phyloP scores from a whole-genome alignment of 2,888 invertebrate species.

The Leptinotarsa peninsularis region DNA sequence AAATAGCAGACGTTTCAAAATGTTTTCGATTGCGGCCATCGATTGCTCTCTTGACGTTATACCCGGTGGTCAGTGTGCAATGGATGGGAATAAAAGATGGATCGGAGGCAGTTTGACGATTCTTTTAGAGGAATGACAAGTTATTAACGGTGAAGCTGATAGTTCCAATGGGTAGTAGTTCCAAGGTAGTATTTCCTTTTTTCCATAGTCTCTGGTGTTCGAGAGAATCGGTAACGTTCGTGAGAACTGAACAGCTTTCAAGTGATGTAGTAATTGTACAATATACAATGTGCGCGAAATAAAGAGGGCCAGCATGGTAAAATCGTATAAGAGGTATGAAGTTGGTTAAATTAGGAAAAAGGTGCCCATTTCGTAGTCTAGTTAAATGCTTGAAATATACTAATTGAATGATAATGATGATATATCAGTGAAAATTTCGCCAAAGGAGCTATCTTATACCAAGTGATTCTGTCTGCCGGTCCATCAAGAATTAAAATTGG shows the following conservation, averaged over 20 bases:
- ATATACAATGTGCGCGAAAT: too few species aligned
- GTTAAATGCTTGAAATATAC: too few species aligned
- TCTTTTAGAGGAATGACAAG: neutral
- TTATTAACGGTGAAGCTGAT: neutral
- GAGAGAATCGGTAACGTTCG: neutral
- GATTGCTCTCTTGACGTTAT: slow-evolving; percentile 4
- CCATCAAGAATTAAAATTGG: too few species aligned
- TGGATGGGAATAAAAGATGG: neutral
- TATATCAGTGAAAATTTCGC: too few species aligned
- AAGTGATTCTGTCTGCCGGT: too few species aligned
- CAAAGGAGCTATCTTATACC: too few species aligned
- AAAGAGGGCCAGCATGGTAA: too few species aligned
- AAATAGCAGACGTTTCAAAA: slow-evolving; percentile 7
- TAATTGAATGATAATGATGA: too few species aligned
- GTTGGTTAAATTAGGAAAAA: too few species aligned
- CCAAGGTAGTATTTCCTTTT: neutral
- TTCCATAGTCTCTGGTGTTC: neutral
- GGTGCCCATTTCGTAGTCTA: too few species aligned
- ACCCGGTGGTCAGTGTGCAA: neutral
- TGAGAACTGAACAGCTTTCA: neutral
- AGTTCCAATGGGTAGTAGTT: neutral
- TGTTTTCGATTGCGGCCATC: slow-evolving; percentile 1
- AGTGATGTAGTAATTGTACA: too few species aligned
- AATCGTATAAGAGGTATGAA: too few species aligned
- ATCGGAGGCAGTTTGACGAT: neutral